A percentile compares a stretch with the other conserved stretches of the same genome.
These are phyloP conservation scores for Synanthedon tipuliformis DNA, from an alignment of 2,888 invertebrate species.

Conservation along the genomic window DNA sequence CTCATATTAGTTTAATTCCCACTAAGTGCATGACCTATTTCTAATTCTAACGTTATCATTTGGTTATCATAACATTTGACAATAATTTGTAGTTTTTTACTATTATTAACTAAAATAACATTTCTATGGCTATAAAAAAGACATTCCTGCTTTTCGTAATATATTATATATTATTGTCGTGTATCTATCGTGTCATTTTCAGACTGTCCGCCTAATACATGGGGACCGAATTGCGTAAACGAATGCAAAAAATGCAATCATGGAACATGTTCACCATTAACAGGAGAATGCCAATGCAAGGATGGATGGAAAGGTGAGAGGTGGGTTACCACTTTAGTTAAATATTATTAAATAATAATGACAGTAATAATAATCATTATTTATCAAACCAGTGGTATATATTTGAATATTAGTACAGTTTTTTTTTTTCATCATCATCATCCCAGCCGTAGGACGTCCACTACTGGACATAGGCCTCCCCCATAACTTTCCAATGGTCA, in stretches of 20 bases:
- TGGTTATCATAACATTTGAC: no score
- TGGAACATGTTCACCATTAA: constrained; percentile 73
- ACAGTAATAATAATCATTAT: neutral
- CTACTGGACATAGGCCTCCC: no score
- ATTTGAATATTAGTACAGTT: neutral
- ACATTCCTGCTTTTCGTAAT: no score
- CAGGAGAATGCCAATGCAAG: constrained; percentile 75
- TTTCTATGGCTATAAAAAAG: no score
- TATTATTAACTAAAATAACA: no score
- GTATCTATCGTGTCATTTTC: constrained; percentile 5
- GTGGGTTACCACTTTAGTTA: constrained; percentile 60
- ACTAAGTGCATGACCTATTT: neutral
- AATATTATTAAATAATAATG: neutral
- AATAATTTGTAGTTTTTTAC: no score
- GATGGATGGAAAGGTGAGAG: constrained; percentile 77
- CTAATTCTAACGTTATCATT: no score
- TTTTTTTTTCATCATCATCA: no score
- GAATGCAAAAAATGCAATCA: constrained; percentile 73
- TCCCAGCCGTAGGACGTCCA: no score
- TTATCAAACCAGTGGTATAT: neutral
- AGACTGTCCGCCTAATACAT: constrained; percentile 77
- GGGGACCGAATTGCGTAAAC: constrained; percentile 80
- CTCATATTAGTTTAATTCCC: neutral
- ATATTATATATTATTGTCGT: neutral
- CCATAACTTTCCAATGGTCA: no score